Evolutionary conservation across 2,113 vertebrate genomes (phyloP).

Genomic region (Heterocephalus glaber): DNA sequence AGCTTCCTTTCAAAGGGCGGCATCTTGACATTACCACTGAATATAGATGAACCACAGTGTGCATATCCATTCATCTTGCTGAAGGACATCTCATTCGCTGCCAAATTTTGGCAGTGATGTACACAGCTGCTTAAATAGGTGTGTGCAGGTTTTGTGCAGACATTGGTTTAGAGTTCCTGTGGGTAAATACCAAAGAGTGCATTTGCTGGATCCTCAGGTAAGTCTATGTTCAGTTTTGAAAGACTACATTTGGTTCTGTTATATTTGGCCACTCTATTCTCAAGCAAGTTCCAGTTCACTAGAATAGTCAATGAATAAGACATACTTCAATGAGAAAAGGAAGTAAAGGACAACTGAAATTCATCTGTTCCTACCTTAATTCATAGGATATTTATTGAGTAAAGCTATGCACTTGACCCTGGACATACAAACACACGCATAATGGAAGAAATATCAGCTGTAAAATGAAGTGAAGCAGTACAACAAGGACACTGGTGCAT

Average conservation of each 20-base stretch:
- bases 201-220: background rate
- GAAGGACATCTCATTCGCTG: background rate
- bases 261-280: background rate
- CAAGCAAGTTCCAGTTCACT: background rate
- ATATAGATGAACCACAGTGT: background rate
- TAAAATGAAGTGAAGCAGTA: background rate
- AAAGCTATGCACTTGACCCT: background rate
- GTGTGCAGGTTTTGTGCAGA: background rate
- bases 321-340: background rate
- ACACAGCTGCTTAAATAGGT: background rate
- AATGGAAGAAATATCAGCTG: background rate
- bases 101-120: background rate
- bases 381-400: background rate
- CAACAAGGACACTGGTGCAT: no score
- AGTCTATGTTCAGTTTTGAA: background rate
- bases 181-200: background rate
- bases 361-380: background rate
- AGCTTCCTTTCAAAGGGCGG: background rate
- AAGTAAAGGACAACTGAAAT: background rate
- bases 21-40: background rate
- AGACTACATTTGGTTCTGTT: background rate
- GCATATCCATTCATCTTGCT: background rate
- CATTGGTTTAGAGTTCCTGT: background rate
- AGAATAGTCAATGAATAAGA: background rate
- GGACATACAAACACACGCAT: background rate